phyloP scores from a whole-genome alignment of 2,888 invertebrate genomes.

The Acanthoscelides obtectus region DNA sequence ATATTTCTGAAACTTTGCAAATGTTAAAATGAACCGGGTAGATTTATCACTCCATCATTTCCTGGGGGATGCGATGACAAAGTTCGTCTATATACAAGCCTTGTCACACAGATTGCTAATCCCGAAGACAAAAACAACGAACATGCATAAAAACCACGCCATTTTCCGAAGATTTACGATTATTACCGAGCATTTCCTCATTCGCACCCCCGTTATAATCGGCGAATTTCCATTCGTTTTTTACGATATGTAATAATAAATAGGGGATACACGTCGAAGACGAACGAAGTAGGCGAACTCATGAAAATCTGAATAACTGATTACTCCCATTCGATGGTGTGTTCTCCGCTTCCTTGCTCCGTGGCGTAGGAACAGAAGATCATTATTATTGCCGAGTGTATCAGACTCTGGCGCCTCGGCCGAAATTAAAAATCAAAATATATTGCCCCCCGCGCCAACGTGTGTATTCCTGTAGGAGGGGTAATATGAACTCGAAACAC shows the following conservation, averaged over 20 bases:
- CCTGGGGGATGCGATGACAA: background rate
- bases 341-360: conserved; percentile 29
- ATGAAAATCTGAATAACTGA: conserved; percentile 36
- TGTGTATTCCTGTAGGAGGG: conserved; percentile 36
- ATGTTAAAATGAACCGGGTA: too few species aligned
- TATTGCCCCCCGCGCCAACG: conserved; percentile 38
- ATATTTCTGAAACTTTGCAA: too few species aligned
- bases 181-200: background rate
- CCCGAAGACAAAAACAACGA: background rate
- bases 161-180: background rate
- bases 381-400: conserved; percentile 41
- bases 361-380: conserved; percentile 38
- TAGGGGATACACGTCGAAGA: conserved; percentile 19
- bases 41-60: background rate
- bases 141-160: background rate
- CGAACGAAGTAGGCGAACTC: conserved; percentile 22
- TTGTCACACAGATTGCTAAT: background rate
- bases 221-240: conserved; percentile 15
- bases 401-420: conserved; percentile 43
- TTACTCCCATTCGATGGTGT: conserved; percentile 30
- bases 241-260: conserved; percentile 29
- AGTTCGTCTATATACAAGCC: background rate
- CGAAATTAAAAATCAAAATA: conserved; percentile 49
- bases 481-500: background rate
- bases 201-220: background rate